These are phyloP conservation scores for Cephus spinipes DNA, from an alignment of 2,888 invertebrate species.

Conservation along the genomic window DNA sequence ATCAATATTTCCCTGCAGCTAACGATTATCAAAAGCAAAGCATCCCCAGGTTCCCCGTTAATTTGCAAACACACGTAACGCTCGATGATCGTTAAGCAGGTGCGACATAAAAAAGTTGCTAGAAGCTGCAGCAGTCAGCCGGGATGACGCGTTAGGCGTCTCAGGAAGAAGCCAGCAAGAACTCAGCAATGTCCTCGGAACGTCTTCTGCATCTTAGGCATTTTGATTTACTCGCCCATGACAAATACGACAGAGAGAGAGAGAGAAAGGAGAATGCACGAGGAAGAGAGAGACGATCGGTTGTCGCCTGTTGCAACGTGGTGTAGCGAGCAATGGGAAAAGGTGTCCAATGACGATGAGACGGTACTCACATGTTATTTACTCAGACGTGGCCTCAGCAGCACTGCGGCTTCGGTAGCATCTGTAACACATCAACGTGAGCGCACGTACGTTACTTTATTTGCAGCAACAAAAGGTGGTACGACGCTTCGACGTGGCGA, in stretches of 20 bases:
- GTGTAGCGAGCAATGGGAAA: neutral
- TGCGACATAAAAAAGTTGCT: neutral
- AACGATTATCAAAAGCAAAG: neutral
- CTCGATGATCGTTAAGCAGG: slow-evolving; percentile 31
- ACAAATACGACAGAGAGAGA: neutral
- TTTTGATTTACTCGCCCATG: neutral
- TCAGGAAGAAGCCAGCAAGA: too few species aligned
- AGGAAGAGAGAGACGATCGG: neutral
- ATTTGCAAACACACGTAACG: slow-evolving; percentile 31
- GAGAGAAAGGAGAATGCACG: neutral
- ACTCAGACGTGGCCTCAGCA: slow-evolving; percentile 54
- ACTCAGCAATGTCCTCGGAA: neutral
- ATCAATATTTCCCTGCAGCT: neutral
- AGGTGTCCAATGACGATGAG: neutral
- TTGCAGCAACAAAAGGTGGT: neutral
- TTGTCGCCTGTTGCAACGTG: neutral
- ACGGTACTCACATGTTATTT: slow-evolving; percentile 54
- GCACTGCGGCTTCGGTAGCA: slow-evolving; percentile 52
- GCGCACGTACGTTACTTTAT: slow-evolving; percentile 2
- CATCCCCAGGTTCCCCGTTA: slow-evolving; percentile 15
- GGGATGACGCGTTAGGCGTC: neutral
- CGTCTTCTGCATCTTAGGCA: neutral
- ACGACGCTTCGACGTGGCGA: neutral
- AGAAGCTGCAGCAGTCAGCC: neutral
- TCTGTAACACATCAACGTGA: slow-evolving; percentile 53